Base-by-base conservation (phyloP, 1,140 invertebrate genomes). In the Aphaenogaster floridana region DNA sequence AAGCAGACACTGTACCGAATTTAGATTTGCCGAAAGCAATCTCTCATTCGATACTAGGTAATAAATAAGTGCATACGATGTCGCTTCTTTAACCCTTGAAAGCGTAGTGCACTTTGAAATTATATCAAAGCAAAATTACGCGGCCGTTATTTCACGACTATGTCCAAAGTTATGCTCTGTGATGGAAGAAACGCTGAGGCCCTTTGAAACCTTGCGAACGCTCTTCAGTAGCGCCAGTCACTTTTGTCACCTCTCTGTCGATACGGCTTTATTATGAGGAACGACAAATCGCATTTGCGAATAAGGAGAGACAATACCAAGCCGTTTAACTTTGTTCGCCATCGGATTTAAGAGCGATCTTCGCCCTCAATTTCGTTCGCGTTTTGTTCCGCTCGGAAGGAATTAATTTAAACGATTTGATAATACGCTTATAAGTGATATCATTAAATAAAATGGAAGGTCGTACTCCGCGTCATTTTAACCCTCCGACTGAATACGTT, bases 201-300 rank as follows among this genome's bases (percentile, higher is more conserved):
- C 28, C 69, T 84, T 84, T 84, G 80, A 76, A 76, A 84, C 28
- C 15, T 57, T 48, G 80, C 69, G 54, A 84, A 84, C 42, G 39
- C 54, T 28, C 42, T 71, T 84, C 54, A 83, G n/a, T 54, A 57
- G 78, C 15, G 80, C 42, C 68, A 61, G 68, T 61, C 54, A 74
- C 69, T 61, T 74, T 84, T 84, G 54, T 76, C 69, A 21, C 42
- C 34, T 15, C 34, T 84, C 54, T 76, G 42, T 81, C 64, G 64
- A 81, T 76, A 57, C 34, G 54, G 45, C 69, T 76, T 84, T 84
- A 84, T 84, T 61, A 84, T 45, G 17, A 76, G 52, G 80, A 76
- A 84, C 80, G 80, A 74, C 17, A 61, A 84, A 84, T 84, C 54
- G 80, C 59, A 84, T 84, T 84, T 84, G n/a, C 54, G 68, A 84